Evolutionary conservation across 2,888 invertebrate genomes (phyloP).

Genomic region (Aspidiotus rigidus): DNA sequence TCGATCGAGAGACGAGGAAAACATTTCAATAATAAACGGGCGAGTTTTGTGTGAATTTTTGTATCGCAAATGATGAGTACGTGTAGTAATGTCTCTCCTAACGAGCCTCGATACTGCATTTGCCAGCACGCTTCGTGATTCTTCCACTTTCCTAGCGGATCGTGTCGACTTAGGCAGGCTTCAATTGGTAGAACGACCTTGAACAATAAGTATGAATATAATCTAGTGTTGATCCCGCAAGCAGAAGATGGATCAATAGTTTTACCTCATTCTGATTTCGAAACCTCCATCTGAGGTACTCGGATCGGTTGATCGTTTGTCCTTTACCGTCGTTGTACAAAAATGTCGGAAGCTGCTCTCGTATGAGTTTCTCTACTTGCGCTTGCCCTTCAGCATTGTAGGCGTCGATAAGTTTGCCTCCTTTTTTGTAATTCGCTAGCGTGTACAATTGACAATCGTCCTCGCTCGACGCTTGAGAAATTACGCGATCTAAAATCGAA

Average conservation of each 20-base stretch:
- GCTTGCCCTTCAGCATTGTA: slow-evolving; percentile 73
- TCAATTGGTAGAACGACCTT: slow-evolving; percentile 76
- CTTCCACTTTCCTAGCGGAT: slow-evolving; percentile 77
- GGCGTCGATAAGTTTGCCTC: slow-evolving; percentile 80
- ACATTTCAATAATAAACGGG: slow-evolving; percentile 78
- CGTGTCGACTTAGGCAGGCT: slow-evolving; percentile 71
- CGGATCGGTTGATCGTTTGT: slow-evolving; percentile 73
- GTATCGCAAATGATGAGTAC: slow-evolving; percentile 92
- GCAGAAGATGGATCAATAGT: background rate
- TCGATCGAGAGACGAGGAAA: slow-evolving; percentile 86
- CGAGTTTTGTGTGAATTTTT: slow-evolving; percentile 62
- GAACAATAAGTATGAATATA: background rate
- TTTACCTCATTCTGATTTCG: slow-evolving; percentile 67
- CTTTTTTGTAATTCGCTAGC: slow-evolving; percentile 82
- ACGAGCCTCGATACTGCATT: slow-evolving; percentile 87
- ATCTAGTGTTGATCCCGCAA: background rate
- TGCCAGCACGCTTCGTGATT: slow-evolving; percentile 96
- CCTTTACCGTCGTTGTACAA: slow-evolving; percentile 82
- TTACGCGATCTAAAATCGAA: slow-evolving; percentile 78
- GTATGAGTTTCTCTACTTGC: slow-evolving; percentile 73
- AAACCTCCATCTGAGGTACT: slow-evolving; percentile 83
- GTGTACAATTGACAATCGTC: slow-evolving; percentile 80
- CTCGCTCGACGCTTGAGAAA: slow-evolving; percentile 76
- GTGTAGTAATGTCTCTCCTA: slow-evolving; percentile 91
- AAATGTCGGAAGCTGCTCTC: slow-evolving; percentile 75